These are phyloP conservation scores for Protophormia terraenovae DNA, from an alignment of 2,888 invertebrate species.

Conservation along the genomic window DNA sequence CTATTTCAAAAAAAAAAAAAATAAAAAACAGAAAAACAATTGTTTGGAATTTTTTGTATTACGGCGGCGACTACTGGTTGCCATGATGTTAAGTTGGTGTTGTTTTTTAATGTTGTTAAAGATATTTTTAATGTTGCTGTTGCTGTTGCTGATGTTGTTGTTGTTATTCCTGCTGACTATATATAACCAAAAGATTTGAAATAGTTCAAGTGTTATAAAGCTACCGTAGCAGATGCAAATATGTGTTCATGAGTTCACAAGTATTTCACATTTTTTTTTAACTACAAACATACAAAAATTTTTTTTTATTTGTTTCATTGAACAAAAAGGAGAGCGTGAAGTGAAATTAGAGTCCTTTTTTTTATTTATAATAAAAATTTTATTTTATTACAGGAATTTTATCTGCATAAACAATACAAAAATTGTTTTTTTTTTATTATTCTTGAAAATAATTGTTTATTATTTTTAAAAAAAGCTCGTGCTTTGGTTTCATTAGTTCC, in stretches of 20 bases:
- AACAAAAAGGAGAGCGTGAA: background rate
- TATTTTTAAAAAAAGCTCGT: no score
- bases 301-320: background rate
- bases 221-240: slow-evolving; percentile 63
- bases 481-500: no score
- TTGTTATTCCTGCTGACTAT: background rate
- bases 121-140: background rate
- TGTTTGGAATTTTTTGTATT: slow-evolving; percentile 46
- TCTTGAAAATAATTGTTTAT: no score
- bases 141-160: slow-evolving; percentile 13
- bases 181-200: slow-evolving; percentile 49
- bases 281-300: no score
- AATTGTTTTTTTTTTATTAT: no score
- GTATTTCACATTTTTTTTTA: slow-evolving; percentile 58
- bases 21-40: slow-evolving; percentile 24
- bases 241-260: slow-evolving; percentile 51
- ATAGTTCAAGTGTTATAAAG: slow-evolving; percentile 66
- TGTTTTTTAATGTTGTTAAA: background rate
- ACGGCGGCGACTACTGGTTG: slow-evolving; percentile 52
- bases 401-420: no score
- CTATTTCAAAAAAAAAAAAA: background rate
- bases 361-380: no score
- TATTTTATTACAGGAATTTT: no score
- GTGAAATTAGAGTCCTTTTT: no score
- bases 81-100: slow-evolving; percentile 25